These are phyloP conservation scores for Lasius fuliginosus DNA, from an alignment of 2,888 invertebrate species.

Conservation along the genomic window DNA sequence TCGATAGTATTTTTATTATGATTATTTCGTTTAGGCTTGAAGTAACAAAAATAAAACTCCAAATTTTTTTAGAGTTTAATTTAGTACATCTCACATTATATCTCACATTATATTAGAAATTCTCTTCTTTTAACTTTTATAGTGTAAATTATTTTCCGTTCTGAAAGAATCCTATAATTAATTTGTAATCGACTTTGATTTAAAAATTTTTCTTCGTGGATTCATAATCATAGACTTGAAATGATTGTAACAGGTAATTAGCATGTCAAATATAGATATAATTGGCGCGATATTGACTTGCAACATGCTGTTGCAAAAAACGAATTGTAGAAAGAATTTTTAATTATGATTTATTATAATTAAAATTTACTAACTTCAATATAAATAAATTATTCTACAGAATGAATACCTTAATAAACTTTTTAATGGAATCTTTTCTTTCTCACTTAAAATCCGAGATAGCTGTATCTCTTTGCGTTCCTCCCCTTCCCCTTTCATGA, in stretches of 20 bases:
- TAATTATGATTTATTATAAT: slow-evolving; percentile 25
- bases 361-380: not conserved
- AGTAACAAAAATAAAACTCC: not conserved
- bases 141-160: not conserved
- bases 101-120: not conserved
- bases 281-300: not conserved
- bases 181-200: not conserved
- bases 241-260: not conserved
- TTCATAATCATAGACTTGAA: not conserved
- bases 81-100: not conserved
- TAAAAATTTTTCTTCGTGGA: not conserved
- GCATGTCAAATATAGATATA: not conserved
- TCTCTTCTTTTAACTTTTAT: not conserved
- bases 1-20: not conserved
- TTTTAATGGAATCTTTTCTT: slow-evolving; percentile 14
- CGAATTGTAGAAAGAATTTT: not conserved
- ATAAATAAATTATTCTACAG: slow-evolving; percentile 5
- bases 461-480: slow-evolving; percentile 8
- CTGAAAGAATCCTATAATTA: not conserved
- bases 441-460: slow-evolving; percentile 28
- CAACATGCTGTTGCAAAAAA: not conserved
- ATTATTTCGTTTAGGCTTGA: not conserved
- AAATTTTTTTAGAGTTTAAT: not conserved
- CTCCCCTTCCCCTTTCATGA: not conserved
- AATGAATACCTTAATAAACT: not conserved